Percentiles rank a stretch among this genome's conserved stretches.
Conservation (phyloP, 2,113 vertebrate species). For the Blennius ocellaris region DNA sequence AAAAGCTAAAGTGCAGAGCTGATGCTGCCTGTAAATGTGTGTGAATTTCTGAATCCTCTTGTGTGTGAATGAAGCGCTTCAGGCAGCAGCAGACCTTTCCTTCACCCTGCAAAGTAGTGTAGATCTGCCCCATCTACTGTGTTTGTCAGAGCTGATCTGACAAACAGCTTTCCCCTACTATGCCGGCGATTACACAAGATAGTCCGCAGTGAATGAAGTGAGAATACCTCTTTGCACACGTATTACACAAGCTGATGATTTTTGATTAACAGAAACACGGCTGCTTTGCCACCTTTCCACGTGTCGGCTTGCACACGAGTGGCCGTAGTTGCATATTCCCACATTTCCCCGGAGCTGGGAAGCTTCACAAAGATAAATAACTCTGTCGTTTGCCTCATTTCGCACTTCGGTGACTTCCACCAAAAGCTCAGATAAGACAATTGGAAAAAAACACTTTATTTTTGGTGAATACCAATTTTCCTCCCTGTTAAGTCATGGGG, state of each 20-base stretch:
- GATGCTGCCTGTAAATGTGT: slow-evolving; percentile 27
- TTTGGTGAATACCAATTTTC: slow-evolving; percentile 51
- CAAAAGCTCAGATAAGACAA: slow-evolving; percentile 66
- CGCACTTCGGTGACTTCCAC: slow-evolving; percentile 61
- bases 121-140: slow-evolving; percentile 41
- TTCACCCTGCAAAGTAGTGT: slow-evolving; percentile 60
- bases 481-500: slow-evolving; percentile 42
- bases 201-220: neutral
- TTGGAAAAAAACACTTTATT: slow-evolving; percentile 52
- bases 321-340: slow-evolving; percentile 49
- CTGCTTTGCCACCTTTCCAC: neutral
- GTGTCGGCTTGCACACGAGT: slow-evolving; percentile 40
- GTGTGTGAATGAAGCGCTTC: slow-evolving; percentile 57
- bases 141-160: slow-evolving; percentile 37
- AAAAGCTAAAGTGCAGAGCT: slow-evolving; percentile 46
- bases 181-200: slow-evolving; percentile 12
- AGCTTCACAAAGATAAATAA: slow-evolving; percentile 70
- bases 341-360: slow-evolving; percentile 58
- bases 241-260: slow-evolving; percentile 4
- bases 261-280: slow-evolving; percentile 27
- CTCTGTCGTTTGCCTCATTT: slow-evolving; percentile 70
- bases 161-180: slow-evolving; percentile 29
- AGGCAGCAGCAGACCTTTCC: slow-evolving; percentile 62
- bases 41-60: slow-evolving; percentile 33
- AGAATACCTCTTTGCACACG: slow-evolving; percentile 11